Evolutionary conservation across 1,140 invertebrate genomes (phyloP).

Genomic region (Tetragonula clypearis): DNA sequence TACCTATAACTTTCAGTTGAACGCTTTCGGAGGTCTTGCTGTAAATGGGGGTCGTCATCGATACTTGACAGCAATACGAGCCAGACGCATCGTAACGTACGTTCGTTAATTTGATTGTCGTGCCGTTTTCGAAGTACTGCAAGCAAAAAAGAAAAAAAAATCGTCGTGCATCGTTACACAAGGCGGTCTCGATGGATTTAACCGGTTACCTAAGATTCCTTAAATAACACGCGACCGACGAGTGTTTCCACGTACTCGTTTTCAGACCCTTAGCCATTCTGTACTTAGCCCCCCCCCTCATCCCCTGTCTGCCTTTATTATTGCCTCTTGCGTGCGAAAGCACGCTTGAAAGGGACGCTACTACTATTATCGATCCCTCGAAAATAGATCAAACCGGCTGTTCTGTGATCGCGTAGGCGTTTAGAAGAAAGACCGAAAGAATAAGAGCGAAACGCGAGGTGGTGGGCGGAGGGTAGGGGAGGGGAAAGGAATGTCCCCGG

Average conservation of each 20-base stretch:
- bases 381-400: constrained; percentile 43
- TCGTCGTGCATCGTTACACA: not conserved
- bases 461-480: too few relatives aligned
- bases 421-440: not conserved
- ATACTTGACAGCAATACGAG: constrained; percentile 89
- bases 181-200: not conserved
- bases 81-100: constrained; percentile 88
- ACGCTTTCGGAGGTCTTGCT: constrained; percentile 87
- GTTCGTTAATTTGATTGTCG: constrained; percentile 88
- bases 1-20: constrained; percentile 89
- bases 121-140: constrained; percentile 88
- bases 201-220: constrained; percentile 15
- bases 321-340: constrained; percentile 20
- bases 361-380: constrained; percentile 31
- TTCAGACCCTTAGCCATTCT: too few relatives aligned
- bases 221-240: constrained; percentile 14
- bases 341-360: constrained; percentile 3
- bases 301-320: constrained; percentile 11
- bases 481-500: too few relatives aligned
- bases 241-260: constrained; percentile 6
- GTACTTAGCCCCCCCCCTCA: too few relatives aligned
- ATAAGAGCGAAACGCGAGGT: not conserved
- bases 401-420: constrained; percentile 7
- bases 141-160: too few relatives aligned
- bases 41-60: constrained; percentile 89